Base-by-base conservation (phyloP, 2,888 invertebrate species). In the Malachius bipustulatus region DNA sequence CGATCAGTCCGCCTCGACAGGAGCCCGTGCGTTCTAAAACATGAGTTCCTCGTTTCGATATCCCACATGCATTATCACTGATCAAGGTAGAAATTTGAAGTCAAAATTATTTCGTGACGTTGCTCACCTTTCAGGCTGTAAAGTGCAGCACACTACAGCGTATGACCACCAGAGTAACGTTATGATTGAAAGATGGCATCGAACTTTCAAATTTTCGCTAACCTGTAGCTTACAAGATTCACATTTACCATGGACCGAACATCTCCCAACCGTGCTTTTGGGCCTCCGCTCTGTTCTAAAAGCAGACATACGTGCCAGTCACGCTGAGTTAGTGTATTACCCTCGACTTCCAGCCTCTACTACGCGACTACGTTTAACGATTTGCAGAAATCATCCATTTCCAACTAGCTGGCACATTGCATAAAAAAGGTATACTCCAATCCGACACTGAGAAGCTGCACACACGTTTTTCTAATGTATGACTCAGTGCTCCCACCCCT, bases 11-110 rank as follows among this genome's bases (percentile, higher is more conserved):
- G 35, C 35, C 14, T 4, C 4, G 9, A 8, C 12, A 11, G 26
- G 26, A 13, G 34, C 34, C 11, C 29, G 29, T 8, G 29, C 29
- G 10, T 28, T 28, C 11, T 28, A 6, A 28, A 28, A 28, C 9
- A 9, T 28, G 29, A 11, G 4, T 8, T 28, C 9, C 29, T 8
- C 9, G 29, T 6, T 28, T 28, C 10, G 29, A 11, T 9, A 11
- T 11, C 8, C 29, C 29, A 28, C 11, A n/a, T n/a, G n/a, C n/a
- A n/a, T n/a, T n/a, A n/a, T n/a, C n/a, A n/a, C n/a, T n/a, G n/a
- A n/a, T n/a, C n/a, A n/a, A n/a, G n/a, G n/a, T n/a, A n/a, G n/a
- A n/a, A n/a, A n/a, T n/a, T n/a, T n/a, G n/a, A n/a, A n/a, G n/a
- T n/a, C n/a, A n/a, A n/a, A 24, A 24, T 24, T 24, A 24, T 24